These are phyloP conservation scores for Pantelozetes paolii DNA, from an alignment of 2,888 invertebrate species.

Conservation along the genomic window DNA sequence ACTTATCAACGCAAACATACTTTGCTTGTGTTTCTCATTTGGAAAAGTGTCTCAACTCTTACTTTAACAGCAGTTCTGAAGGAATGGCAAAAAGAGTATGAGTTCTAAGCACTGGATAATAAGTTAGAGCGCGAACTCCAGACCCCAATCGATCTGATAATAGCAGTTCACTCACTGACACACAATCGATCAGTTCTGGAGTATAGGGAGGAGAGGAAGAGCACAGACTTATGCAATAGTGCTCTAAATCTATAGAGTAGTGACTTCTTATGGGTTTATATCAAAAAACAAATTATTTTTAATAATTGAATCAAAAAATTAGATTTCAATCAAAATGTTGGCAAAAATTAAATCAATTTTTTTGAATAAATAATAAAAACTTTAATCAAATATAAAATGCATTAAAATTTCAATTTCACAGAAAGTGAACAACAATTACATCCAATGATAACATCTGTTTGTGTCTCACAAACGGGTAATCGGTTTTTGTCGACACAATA, in stretches of 20 bases:
- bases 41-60: slow-evolving; percentile 8
- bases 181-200: slow-evolving; percentile 4
- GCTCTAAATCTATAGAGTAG: background rate
- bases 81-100: background rate
- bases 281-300: background rate
- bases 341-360: too few relatives aligned
- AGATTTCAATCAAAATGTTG: too few relatives aligned
- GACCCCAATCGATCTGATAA: slow-evolving; percentile 10
- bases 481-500: slow-evolving; percentile 1
- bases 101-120: background rate
- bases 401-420: slow-evolving; percentile 16
- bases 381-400: too few relatives aligned
- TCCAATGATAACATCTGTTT: slow-evolving; percentile 14
- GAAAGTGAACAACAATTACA: slow-evolving; percentile 41
- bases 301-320: background rate
- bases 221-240: background rate
- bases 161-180: background rate
- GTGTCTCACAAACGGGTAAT: background rate
- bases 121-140: slow-evolving; percentile 22
- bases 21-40: background rate
- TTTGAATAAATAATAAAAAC: too few relatives aligned
- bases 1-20: background rate
- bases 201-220: background rate
- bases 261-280: slow-evolving; percentile 5
- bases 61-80: background rate